Conservation (phyloP, 2,888 invertebrate species). For the Amaurobius ferox region DNA sequence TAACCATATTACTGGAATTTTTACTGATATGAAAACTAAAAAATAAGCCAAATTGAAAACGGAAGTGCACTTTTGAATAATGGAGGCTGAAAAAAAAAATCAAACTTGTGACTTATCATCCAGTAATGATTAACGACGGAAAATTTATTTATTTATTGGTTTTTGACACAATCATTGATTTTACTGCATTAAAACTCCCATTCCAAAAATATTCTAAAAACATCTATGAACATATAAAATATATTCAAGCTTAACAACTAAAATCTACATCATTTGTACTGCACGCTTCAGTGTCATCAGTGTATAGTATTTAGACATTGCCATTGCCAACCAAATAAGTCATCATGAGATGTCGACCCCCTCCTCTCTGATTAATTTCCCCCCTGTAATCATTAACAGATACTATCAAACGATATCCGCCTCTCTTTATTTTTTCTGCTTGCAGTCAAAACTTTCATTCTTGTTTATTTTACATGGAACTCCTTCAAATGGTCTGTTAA, state of each 20-base stretch:
- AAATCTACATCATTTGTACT: neutral
- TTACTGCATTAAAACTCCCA: too few species aligned
- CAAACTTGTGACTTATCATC: too few species aligned
- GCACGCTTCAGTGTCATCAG: neutral
- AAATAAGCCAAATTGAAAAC: too few species aligned
- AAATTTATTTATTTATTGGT: too few species aligned
- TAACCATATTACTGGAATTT: too few species aligned
- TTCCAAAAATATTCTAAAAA: too few species aligned
- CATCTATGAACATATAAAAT: neutral
- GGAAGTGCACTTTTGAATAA: too few species aligned
- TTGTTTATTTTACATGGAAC: slow-evolving; percentile 20
- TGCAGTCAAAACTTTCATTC: neutral
- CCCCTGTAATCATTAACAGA: neutral
- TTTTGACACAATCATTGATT: neutral
- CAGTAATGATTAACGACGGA: too few species aligned
- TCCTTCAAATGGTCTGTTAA: slow-evolving; percentile 42
- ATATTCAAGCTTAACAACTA: neutral
- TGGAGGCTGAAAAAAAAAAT: too few species aligned
- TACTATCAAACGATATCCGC: neutral
- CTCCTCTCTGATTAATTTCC: too few species aligned
- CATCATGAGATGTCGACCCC: slow-evolving; percentile 5
- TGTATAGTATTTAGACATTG: neutral
- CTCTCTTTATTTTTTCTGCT: neutral
- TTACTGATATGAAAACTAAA: too few species aligned
- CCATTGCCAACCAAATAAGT: neutral